Evolutionary conservation across 2,888 invertebrate species (phyloP).

Genomic region (Pollenia amentaria): DNA sequence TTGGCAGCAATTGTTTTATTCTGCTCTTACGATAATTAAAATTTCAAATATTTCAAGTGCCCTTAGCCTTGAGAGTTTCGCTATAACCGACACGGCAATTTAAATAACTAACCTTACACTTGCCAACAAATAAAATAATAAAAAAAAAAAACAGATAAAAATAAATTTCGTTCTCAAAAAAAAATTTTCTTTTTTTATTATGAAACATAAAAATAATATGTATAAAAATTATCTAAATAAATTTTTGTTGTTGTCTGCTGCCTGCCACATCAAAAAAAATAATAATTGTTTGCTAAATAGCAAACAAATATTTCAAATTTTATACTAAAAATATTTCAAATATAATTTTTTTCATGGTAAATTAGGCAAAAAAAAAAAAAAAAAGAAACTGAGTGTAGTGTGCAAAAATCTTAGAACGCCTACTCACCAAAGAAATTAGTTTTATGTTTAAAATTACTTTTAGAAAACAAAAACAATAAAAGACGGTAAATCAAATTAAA

Average conservation of each 20-base stretch:
- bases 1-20: background rate
- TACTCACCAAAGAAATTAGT: background rate
- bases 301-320: constrained; percentile 10
- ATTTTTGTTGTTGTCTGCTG: no score
- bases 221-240: background rate
- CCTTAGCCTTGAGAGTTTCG: constrained; percentile 56
- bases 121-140: constrained; percentile 43
- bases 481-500: background rate
- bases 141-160: constrained; percentile 20
- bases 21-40: constrained; percentile 2
- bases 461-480: constrained; percentile 23
- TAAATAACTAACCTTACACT: constrained; percentile 41
- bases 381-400: constrained; percentile 35
- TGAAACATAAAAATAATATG: background rate
- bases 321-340: background rate
- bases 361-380: no score
- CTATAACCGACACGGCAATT: constrained; percentile 2
- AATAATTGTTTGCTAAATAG: background rate
- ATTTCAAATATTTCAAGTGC: constrained; percentile 37
- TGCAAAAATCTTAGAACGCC: constrained; percentile 52
- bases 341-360: background rate
- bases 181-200: background rate
- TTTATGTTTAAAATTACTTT: constrained; percentile 8
- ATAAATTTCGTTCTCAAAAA: background rate
- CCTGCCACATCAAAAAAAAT: background rate